Evolutionary conservation across 2,113 vertebrate genomes (phyloP).

Genomic region (Axis porcinus): DNA sequence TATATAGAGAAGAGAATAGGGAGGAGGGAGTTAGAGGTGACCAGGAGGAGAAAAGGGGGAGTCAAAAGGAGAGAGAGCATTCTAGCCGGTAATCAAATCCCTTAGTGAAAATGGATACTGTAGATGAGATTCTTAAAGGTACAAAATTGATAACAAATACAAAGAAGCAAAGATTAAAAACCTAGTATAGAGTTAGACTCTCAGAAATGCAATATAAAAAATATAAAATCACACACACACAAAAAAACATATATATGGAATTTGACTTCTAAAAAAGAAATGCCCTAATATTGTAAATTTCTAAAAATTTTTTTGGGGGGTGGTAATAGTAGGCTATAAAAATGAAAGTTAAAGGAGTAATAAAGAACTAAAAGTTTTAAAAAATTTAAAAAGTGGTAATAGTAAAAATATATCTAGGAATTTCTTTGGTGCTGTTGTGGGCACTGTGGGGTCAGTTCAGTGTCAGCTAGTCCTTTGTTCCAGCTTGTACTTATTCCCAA

Average conservation of each 20-base stretch:
- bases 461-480: neutral
- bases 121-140: neutral
- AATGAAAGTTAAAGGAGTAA: neutral
- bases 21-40: neutral
- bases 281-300: too few species aligned
- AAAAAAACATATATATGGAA: neutral
- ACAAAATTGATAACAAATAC: neutral
- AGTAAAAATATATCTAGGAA: neutral
- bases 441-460: neutral
- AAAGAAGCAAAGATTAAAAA: neutral
- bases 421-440: neutral
- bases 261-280: neutral
- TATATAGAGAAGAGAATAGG: neutral
- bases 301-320: neutral
- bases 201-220: neutral
- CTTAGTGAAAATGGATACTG: neutral
- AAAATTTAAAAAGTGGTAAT: neutral
- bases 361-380: neutral
- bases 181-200: neutral
- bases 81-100: neutral
- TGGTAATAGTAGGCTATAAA: neutral
- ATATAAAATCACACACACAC: neutral
- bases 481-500: neutral
- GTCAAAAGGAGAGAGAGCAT: neutral
- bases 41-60: neutral